phyloP scores from a whole-genome alignment of 1,140 invertebrate species.

The Akabosia matsudoensis region DNA sequence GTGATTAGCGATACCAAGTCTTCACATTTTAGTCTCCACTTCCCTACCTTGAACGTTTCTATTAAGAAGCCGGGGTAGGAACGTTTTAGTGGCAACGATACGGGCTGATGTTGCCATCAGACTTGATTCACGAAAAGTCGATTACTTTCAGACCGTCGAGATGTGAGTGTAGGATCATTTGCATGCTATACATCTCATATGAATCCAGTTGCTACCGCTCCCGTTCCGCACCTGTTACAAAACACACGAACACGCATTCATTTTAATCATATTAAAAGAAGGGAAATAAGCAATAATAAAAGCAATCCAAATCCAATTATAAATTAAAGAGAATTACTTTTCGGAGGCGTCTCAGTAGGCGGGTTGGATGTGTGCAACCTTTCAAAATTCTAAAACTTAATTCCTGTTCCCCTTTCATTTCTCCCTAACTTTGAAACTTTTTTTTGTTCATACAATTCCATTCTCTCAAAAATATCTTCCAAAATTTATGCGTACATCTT shows the following conservation, averaged over 20 bases:
- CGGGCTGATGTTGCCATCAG: too few species aligned
- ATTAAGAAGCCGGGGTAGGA: too few species aligned
- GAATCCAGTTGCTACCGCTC: too few species aligned
- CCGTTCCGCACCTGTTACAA: constrained; percentile 18
- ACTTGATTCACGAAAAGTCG: too few species aligned
- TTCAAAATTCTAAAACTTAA: constrained; percentile 24
- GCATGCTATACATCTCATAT: too few species aligned
- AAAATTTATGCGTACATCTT: neutral
- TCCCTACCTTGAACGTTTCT: too few species aligned
- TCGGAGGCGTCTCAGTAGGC: constrained; percentile 17
- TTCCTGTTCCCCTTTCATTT: neutral
- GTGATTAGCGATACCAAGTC: too few species aligned
- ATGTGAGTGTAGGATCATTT: too few species aligned
- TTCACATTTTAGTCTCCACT: too few species aligned
- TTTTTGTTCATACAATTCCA: neutral
- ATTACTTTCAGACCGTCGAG: too few species aligned
- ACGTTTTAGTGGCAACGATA: too few species aligned
- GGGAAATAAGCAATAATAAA: constrained; percentile 19
- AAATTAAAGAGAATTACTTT: constrained; percentile 22
- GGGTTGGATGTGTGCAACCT: constrained; percentile 21
- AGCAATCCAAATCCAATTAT: constrained; percentile 25
- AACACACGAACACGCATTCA: neutral
- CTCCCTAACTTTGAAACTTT: too few species aligned
- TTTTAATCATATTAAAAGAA: constrained; percentile 5
- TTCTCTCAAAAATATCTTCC: neutral